Base-by-base conservation (phyloP, 2,797 vertebrate species). In the Melanotaenia pygmaea region DNA sequence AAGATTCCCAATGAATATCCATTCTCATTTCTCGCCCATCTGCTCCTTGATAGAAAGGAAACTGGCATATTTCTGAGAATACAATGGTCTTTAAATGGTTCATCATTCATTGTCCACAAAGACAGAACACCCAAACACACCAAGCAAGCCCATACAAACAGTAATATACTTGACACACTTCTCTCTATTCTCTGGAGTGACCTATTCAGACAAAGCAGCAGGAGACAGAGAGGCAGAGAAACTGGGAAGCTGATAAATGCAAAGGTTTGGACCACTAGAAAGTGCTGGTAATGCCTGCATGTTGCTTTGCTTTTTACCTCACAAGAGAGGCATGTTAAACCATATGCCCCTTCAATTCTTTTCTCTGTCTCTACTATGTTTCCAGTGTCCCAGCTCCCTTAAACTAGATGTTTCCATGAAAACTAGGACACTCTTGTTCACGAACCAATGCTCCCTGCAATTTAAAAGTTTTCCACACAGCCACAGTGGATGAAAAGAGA, bases 21-120 rank as follows among this genome's bases (percentile, higher is more conserved):
- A 90, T 92, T 90, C 84, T 91, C 88, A 92, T 92, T 91, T 91
- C 74, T 90, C 76, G 74, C 91, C 91, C 91, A 91, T 93, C 91
- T 92, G 90, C 86, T 90, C 83, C 81, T 66, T 78, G 61, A 74
- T 77, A 84, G 81, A 85, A 85, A 87, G 80, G 80, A 90, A 88
- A 86, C 70, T 74, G 84, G 83, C 68, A 82, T 84, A 83, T 91
- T 74, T 79, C 53, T 8, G 60, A 32, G 72, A 84, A 86, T 76
- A 88, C 85, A 91, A 91, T 77, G 72, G 76, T 86, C 70, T 83
- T 81, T 85, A 88, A 93, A 85, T 75, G 86, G 78, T 90, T 85
- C 84, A 90, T 93, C 88, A 86, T 88, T 90, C 91, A 92, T 76
- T 56, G 83, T 89, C 83, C 67, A 76, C 69, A 88, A 78, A 83